phyloP scores from a whole-genome alignment of 2,888 invertebrate species.

The Formica aserva region DNA sequence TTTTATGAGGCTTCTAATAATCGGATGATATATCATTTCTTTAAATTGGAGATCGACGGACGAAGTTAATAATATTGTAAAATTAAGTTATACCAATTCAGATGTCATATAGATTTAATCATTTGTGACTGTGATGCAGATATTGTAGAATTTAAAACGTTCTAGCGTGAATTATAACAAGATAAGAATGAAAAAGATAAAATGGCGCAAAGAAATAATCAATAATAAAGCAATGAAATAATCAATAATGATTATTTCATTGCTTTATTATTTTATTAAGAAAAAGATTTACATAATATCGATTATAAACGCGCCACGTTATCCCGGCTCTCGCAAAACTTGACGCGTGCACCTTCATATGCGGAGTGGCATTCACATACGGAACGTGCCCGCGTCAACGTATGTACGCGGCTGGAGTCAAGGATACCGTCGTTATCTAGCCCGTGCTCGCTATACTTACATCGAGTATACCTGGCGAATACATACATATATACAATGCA shows the following conservation, averaged over 20 bases:
- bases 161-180: not conserved
- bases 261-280: not conserved
- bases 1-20: not conserved
- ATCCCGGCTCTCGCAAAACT: slow-evolving; percentile 62
- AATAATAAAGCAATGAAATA: not conserved
- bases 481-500: slow-evolving; percentile 32
- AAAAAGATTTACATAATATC: not conserved
- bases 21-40: not conserved
- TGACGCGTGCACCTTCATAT: slow-evolving; percentile 55
- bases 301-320: not conserved
- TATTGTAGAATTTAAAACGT: not conserved
- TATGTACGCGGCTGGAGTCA: slow-evolving; percentile 78
- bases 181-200: not conserved
- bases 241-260: not conserved
- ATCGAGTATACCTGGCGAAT: slow-evolving; percentile 43
- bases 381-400: slow-evolving; percentile 62
- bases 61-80: not conserved
- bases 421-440: slow-evolving; percentile 82
- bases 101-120: not conserved
- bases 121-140: not conserved
- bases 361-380: slow-evolving; percentile 67
- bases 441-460: slow-evolving; percentile 70
- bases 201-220: not conserved
- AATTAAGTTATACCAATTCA: not conserved
- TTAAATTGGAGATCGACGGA: not conserved